A percentile compares a stretch with the other conserved stretches of the same genome.
phyloP scores from a whole-genome alignment of 64 coral and sea anemone species.

The Actinia tenebrosa region DNA sequence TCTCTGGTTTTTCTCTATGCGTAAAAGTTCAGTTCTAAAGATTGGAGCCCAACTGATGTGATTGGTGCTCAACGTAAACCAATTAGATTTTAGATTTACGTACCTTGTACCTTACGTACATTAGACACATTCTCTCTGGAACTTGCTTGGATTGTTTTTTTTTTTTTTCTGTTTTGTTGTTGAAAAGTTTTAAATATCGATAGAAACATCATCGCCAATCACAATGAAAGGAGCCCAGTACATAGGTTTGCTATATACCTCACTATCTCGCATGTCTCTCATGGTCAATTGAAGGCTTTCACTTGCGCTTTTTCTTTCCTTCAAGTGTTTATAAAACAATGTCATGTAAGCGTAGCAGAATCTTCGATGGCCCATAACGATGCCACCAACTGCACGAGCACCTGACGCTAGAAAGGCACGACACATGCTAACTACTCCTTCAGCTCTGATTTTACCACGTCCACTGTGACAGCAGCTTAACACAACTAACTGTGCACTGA shows the following conservation, averaged over 20 bases:
- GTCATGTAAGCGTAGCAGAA: not conserved
- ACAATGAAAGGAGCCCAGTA: slow-evolving; percentile 41
- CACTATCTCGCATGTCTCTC: not conserved
- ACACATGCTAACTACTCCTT: slow-evolving; percentile 19
- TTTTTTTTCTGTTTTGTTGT: no score
- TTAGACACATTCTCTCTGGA: no score
- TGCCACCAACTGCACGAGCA: slow-evolving; percentile 26
- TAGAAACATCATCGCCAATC: slow-evolving; percentile 32
- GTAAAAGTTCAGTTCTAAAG: no score
- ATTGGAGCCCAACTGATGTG: no score
- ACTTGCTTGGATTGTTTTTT: no score
- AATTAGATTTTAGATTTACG: no score
- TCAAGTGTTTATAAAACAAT: not conserved
- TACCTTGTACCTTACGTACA: no score
- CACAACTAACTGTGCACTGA: slow-evolving; percentile 36
- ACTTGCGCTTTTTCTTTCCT: not conserved
- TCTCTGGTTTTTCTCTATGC: no score
- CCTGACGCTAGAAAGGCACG: slow-evolving; percentile 19
- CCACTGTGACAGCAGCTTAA: slow-evolving; percentile 46
- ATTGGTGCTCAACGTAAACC: no score
- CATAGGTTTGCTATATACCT: slow-evolving; percentile 2
- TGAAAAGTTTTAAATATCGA: no score
- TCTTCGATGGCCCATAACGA: slow-evolving; percentile 29
- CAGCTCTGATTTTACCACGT: slow-evolving; percentile 31
- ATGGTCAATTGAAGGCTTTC: not conserved